A percentile compares a stretch with the other conserved stretches of the same genome.
Evolutionary conservation across 2,113 vertebrate genomes (phyloP).

Genomic region (Lanius ludovicianus): DNA sequence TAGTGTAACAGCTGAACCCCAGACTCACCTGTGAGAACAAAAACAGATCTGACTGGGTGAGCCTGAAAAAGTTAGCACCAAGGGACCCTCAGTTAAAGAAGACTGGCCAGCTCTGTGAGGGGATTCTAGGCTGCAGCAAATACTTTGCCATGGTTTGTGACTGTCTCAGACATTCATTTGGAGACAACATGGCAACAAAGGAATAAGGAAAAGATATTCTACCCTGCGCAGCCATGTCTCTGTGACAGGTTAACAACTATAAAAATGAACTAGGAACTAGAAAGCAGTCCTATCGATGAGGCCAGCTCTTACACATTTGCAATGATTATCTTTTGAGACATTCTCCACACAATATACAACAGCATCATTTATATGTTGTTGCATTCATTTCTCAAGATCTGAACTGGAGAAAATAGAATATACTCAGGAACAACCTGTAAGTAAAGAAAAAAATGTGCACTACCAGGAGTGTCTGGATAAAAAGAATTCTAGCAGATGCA

Average conservation of each 20-base stretch:
- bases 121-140: neutral
- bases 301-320: neutral
- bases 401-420: neutral
- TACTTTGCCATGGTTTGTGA: neutral
- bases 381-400: neutral
- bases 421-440: neutral
- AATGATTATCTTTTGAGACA: neutral
- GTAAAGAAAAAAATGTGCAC: neutral
- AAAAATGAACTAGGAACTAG: neutral
- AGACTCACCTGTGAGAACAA: neutral
- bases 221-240: neutral
- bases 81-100: neutral
- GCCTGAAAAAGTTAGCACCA: neutral
- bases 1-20: neutral
- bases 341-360: neutral
- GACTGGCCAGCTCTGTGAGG: neutral
- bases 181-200: neutral
- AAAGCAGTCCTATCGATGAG: neutral
- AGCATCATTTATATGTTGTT: neutral
- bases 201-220: neutral
- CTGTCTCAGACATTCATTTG: neutral
- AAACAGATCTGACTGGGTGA: neutral
- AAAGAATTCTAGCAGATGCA: neutral
- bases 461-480: neutral
- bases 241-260: neutral